Conservation (phyloP, 2,797 vertebrate species). For the Neosilurus hyrtlii region DNA sequence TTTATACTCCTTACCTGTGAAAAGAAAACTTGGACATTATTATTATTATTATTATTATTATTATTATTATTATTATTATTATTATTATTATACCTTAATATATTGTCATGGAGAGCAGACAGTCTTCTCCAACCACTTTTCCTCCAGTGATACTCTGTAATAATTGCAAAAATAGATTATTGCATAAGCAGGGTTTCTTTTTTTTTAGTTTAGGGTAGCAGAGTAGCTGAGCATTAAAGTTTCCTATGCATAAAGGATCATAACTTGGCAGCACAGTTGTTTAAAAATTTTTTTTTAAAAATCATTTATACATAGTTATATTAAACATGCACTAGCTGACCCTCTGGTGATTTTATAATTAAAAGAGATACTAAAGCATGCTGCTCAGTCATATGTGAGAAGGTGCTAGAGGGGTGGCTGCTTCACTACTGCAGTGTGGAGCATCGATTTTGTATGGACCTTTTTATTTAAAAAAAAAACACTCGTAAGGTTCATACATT, state of each 20-base stretch:
- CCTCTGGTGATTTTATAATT: constrained; percentile 17
- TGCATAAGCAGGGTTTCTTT: constrained; percentile 12
- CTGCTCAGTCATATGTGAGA: constrained; percentile 27
- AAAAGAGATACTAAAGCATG: constrained; percentile 5
- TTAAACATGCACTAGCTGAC: constrained; percentile 1
- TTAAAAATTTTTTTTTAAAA: constrained; percentile 6
- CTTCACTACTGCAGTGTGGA: constrained; percentile 26
- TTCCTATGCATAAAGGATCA: not conserved
- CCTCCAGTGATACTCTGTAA: not conserved
- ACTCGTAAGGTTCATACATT: not conserved
- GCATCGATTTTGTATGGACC: constrained; percentile 13
- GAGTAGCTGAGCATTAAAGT: not conserved
- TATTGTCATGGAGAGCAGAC: not conserved
- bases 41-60: no score
- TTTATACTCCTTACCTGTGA: not conserved
- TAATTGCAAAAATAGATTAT: constrained; percentile 3
- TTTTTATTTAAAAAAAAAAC: not conserved
- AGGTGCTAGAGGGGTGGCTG: not conserved
- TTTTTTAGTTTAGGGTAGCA: not conserved
- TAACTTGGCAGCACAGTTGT: not conserved
- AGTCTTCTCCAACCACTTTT: not conserved
- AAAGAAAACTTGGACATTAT: not conserved
- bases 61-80: no score
- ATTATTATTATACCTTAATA: not conserved
- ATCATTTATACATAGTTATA: constrained; percentile 4